Base-by-base conservation (phyloP, 2,888 invertebrate species). In the Protodeltote pygarga region DNA sequence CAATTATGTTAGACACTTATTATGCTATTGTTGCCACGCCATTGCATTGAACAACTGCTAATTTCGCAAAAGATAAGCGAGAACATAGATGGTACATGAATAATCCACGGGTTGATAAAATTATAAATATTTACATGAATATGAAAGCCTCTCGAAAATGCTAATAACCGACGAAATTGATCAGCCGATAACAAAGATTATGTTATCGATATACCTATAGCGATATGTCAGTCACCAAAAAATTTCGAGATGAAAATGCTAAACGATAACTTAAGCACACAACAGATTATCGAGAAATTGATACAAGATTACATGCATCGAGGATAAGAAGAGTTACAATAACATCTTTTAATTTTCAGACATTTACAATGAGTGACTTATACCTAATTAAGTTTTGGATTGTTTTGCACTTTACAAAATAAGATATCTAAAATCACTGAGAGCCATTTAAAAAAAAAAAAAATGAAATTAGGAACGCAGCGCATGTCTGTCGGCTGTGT, bases 151-250 rank as follows among this genome's bases (percentile, higher is more conserved):
- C 82, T 83, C 72, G 55, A 81, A 73, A 72, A 76, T 54, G 76
- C 65, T 81, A 84, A 84, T 83, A 83, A 75, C 65, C 76, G 62
- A 51, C 64, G 71, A 76, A 78, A 75, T 75, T 67, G 59, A 60
- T 65, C 66, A 64, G 55, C 50, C 57, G 62, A 61, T 71, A 73
- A 50, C 57, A 35, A 37, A 50, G 78, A 82, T 78, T n/a, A 78
- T 35, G 40, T 17, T 75, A 79, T 78, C 72, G 49, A 45, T 46
- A 55, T 42, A n/a, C n/a, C n/a, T n/a, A 55, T 66, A 73, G 17
- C 58, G 75, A 76, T 75, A 74, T 65, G 75, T 62, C 72, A 71
- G 70, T 73, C 74, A 62, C 54, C 41, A 24, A 48, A 48, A 48
- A 52, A 51, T 10, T 31, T 31, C 32, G 32, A 66, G 48, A 59